These are phyloP conservation scores for Petromus typicus DNA, from an alignment of 2,113 vertebrate species.

Conservation along the genomic window DNA sequence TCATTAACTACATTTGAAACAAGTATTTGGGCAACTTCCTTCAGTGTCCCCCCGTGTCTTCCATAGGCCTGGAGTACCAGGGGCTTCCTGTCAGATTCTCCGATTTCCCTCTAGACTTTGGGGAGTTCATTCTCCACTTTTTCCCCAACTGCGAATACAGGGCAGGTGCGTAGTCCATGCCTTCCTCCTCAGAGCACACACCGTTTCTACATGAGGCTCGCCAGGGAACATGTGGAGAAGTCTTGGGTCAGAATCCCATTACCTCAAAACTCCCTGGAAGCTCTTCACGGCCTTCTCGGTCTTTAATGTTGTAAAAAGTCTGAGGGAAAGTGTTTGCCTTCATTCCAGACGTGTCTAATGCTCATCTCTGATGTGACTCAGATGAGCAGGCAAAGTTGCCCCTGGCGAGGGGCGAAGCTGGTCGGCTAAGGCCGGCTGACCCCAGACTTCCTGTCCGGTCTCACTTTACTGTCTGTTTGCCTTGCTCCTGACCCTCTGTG, in stretches of 20 bases:
- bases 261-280: not conserved
- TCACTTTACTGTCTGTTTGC: not conserved
- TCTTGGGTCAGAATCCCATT: not conserved
- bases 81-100: not conserved
- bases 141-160: not conserved
- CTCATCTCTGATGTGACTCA: not conserved
- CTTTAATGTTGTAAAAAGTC: not conserved
- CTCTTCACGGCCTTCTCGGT: not conserved
- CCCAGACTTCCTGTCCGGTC: not conserved
- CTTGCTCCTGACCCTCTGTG: not conserved
- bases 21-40: not conserved
- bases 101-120: not conserved
- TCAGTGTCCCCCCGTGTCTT: not conserved
- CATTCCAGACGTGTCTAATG: not conserved
- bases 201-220: not conserved
- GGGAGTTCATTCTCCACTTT: not conserved
- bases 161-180: not conserved
- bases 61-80: not conserved
- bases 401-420: not conserved
- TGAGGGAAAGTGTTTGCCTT: not conserved
- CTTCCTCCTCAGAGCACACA: not conserved
- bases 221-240: not conserved
- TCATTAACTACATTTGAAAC: not conserved
- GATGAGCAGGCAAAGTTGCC: not conserved
- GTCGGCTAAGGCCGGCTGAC: not conserved